Conservation (phyloP, 1,140 invertebrate genomes). For the Geopemphigus sp. region DNA sequence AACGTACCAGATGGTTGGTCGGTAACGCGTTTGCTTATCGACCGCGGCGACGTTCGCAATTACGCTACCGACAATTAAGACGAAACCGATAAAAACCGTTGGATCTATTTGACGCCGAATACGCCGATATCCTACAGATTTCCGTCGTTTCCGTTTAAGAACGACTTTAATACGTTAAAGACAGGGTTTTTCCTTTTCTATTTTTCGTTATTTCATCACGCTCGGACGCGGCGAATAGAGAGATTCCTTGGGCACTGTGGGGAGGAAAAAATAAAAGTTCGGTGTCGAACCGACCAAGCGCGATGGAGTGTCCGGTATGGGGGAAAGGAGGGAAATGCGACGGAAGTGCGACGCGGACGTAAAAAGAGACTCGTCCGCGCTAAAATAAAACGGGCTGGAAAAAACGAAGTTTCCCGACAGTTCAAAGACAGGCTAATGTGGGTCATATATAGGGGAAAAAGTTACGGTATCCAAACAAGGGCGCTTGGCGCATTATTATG, state of each 20-base stretch:
- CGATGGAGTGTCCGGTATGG: neutral
- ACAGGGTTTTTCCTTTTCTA: too few relatives aligned
- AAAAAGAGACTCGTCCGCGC: neutral
- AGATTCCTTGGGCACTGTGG: neutral
- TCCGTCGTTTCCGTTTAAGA: too few relatives aligned
- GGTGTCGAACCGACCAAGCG: neutral
- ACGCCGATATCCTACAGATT: too few relatives aligned
- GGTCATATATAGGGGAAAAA: constrained; percentile 31
- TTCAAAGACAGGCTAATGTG: constrained; percentile 29
- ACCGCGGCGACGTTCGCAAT: too few relatives aligned
- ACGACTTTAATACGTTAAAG: too few relatives aligned
- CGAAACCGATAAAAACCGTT: too few relatives aligned
- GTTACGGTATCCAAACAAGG: constrained; percentile 1
- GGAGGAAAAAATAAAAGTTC: constrained; percentile 17
- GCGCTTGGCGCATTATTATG: constrained; percentile 1
- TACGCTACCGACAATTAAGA: too few relatives aligned
- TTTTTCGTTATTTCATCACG: too few relatives aligned
- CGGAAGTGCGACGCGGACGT: neutral
- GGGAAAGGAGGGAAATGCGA: neutral
- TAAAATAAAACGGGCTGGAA: too few relatives aligned
- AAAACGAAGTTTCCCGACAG: constrained; percentile 15
- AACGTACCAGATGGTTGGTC: too few relatives aligned
- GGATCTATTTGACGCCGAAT: too few relatives aligned
- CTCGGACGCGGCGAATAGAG: neutral
- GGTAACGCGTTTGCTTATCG: too few relatives aligned